Percentiles rank a stretch among this genome's conserved stretches.
Evolutionary conservation across 2,113 vertebrate genomes (phyloP).

Genomic region (Ceratotherium simum): DNA sequence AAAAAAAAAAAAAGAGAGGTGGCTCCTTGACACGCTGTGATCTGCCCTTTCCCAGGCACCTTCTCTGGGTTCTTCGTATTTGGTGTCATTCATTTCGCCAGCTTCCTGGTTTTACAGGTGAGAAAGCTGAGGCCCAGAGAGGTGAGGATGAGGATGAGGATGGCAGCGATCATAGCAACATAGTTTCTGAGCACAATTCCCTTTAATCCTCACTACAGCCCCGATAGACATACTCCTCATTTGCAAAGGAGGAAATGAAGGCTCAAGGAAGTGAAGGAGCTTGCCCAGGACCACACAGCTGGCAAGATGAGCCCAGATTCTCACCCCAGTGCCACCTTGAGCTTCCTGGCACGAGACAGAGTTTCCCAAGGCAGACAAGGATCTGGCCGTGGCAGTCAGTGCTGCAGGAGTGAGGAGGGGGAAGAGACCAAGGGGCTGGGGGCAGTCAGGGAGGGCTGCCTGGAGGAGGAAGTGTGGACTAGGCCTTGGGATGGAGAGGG

Average conservation of each 20-base stretch:
- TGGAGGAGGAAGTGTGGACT: background rate
- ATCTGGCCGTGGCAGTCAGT: background rate
- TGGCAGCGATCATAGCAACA: fast-evolving
- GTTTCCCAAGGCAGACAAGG: background rate
- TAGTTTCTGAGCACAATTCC: too few species aligned
- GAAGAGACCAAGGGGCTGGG: background rate
- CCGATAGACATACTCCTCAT: background rate
- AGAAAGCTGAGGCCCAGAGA: background rate
- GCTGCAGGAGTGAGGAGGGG: background rate
- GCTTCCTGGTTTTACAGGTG: background rate
- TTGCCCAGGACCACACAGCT: background rate
- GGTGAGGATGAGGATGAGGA: background rate
- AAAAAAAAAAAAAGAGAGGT: too few species aligned
- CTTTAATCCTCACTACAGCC: background rate
- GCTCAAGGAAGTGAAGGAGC: background rate
- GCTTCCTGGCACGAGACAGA: background rate
- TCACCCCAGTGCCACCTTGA: background rate
- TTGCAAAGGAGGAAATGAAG: background rate
- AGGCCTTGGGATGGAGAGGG: background rate
- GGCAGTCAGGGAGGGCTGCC: background rate
- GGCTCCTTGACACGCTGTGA: background rate
- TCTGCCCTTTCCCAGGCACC: background rate
- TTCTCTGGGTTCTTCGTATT: fast-evolving
- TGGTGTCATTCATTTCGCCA: background rate
- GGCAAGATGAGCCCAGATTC: background rate